Evolutionary conservation across 2,113 vertebrate species (phyloP).

Genomic region (Saguinus midas): DNA sequence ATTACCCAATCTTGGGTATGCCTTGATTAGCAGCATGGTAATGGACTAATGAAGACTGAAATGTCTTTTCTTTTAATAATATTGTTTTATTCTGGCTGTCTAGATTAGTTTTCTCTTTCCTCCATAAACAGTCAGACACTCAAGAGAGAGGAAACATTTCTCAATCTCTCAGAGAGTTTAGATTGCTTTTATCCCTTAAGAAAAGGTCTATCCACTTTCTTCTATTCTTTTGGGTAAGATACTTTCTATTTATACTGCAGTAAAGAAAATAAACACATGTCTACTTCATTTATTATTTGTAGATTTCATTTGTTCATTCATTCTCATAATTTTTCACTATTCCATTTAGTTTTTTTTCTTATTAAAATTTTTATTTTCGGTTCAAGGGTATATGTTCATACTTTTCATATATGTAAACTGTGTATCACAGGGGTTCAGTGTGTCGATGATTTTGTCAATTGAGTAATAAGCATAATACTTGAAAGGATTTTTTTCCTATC

Average conservation of each 20-base stretch:
- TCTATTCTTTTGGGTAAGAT: background rate
- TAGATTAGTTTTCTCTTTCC: background rate
- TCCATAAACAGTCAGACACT: background rate
- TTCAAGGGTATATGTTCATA: too few relatives aligned
- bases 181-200: background rate
- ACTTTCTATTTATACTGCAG: background rate
- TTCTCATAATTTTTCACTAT: background rate
- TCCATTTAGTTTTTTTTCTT: background rate
- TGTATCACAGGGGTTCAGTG: too few relatives aligned
- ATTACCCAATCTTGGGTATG: too few relatives aligned
- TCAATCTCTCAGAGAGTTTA: background rate
- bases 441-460: too few relatives aligned
- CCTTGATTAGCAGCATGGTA: too few relatives aligned
- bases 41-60: background rate
- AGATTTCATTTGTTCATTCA: conserved; percentile 1
- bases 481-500: too few relatives aligned
- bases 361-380: too few relatives aligned
- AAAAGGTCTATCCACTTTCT: background rate
- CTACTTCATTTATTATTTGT: background rate
- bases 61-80: background rate
- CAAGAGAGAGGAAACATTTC: background rate
- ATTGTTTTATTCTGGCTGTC: background rate
- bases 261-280: background rate
- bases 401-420: too few relatives aligned
- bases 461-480: too few relatives aligned